Conservation (phyloP, 2,113 vertebrate species). For the Romanogobio albipinnatus region DNA sequence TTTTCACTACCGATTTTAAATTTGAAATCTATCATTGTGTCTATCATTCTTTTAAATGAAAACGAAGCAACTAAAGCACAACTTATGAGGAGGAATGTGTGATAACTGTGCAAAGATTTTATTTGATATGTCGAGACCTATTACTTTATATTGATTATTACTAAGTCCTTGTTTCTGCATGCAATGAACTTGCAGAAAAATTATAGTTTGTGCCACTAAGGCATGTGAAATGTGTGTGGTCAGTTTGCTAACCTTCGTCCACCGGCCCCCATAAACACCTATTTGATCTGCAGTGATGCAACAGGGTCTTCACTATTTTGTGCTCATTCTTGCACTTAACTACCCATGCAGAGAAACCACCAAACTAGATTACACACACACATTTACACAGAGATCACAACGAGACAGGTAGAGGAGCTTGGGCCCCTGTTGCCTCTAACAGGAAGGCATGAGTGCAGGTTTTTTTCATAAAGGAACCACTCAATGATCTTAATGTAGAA, state of each 20-base stretch:
- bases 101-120: background rate
- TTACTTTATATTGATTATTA: background rate
- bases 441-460: conserved; percentile 45
- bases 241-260: conserved; percentile 23
- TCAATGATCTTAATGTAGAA: background rate
- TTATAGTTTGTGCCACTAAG: background rate
- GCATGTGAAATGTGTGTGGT: conserved; percentile 3
- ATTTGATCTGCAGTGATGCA: conserved; percentile 11
- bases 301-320: conserved; percentile 11
- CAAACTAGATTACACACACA: conserved; percentile 46
- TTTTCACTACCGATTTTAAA: background rate
- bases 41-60: background rate
- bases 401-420: conserved; percentile 13
- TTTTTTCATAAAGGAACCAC: background rate
- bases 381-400: conserved; percentile 52
- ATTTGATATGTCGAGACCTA: background rate
- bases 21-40: background rate
- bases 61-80: background rate
- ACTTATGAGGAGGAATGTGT: background rate
- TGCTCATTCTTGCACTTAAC: background rate
- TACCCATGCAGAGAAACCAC: conserved; percentile 59
- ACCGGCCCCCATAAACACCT: background rate
- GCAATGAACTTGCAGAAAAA: background rate
- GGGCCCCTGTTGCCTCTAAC: conserved; percentile 16
- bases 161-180: background rate